Evolutionary conservation across 2,888 invertebrate genomes (phyloP).

Genomic region (Acholoe squamosa): DNA sequence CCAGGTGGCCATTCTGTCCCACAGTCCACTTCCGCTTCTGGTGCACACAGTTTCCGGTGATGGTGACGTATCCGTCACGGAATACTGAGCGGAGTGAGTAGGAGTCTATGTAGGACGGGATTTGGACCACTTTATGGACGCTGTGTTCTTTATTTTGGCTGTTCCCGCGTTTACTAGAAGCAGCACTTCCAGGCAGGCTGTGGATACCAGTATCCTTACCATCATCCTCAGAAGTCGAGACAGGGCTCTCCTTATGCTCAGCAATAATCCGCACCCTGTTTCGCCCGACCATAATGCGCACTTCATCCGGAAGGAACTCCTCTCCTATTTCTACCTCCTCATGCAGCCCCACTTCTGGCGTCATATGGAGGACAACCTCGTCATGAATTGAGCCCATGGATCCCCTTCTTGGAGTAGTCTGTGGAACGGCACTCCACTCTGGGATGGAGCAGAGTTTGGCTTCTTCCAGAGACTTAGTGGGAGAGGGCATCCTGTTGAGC

Average conservation of each 20-base stretch:
- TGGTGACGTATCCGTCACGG: neutral
- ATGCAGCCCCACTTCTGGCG: neutral
- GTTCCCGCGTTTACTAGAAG: neutral
- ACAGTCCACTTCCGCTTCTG: constrained; percentile 34
- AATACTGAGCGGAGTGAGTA: neutral
- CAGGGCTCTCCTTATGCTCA: neutral
- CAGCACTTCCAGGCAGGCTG: neutral
- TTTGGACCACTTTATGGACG: constrained; percentile 23
- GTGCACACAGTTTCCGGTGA: constrained; percentile 28
- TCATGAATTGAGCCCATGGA: neutral
- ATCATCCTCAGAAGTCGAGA: neutral
- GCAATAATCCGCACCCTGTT: constrained; percentile 36
- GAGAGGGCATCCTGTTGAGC: neutral
- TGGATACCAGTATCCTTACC: neutral
- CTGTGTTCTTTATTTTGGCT: neutral
- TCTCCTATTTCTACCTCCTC: constrained; percentile 34
- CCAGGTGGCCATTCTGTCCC: constrained; percentile 31
- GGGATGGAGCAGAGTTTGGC: neutral
- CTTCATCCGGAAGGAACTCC: neutral
- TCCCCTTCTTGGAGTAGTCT: neutral
- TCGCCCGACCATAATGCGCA: constrained; percentile 37
- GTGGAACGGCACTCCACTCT: neutral
- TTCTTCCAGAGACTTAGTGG: neutral
- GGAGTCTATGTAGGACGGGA: constrained; percentile 38
- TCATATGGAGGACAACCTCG: neutral